Evolutionary conservation across 37 sponge, comb jelly and placozoan genomes (phyloP).

Genomic region (Geodia barretti): DNA sequence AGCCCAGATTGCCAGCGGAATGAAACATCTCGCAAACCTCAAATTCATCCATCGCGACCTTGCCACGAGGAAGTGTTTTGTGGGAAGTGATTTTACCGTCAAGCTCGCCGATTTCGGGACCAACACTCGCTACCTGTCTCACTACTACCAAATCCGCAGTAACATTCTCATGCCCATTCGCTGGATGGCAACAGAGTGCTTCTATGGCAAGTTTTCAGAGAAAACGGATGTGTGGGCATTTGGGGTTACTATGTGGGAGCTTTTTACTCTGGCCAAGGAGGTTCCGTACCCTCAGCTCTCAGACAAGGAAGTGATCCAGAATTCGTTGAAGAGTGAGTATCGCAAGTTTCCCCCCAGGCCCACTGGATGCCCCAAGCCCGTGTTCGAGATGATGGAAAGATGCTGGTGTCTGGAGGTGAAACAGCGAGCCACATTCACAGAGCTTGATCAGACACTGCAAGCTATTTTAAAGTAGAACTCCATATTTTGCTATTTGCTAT

Average conservation of each 20-base stretch:
- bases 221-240: constrained; percentile 88
- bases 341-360: no score
- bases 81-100: no score
- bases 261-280: constrained; percentile 62
- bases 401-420: no score
- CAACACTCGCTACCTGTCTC: constrained; percentile 62
- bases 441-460: no score
- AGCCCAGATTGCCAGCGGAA: constrained; percentile 58
- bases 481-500: no score
- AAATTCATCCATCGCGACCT: constrained; percentile 67
- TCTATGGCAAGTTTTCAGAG: constrained; percentile 79
- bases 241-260: constrained; percentile 87
- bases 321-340: constrained; percentile 48
- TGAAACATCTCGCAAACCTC: constrained; percentile 54
- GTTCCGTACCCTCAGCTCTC: constrained; percentile 64
- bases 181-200: constrained; percentile 88
- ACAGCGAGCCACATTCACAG: no score
- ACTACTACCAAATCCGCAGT: constrained; percentile 65
- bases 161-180: constrained; percentile 60
- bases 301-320: constrained; percentile 71
- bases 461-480: no score
- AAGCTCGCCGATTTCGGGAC: constrained; percentile 91
- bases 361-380: no score
- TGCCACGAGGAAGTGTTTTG: no score
- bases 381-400: no score